Base-by-base conservation (phyloP, 2,113 vertebrate genomes). In the Dicrurus megarhynchus region DNA sequence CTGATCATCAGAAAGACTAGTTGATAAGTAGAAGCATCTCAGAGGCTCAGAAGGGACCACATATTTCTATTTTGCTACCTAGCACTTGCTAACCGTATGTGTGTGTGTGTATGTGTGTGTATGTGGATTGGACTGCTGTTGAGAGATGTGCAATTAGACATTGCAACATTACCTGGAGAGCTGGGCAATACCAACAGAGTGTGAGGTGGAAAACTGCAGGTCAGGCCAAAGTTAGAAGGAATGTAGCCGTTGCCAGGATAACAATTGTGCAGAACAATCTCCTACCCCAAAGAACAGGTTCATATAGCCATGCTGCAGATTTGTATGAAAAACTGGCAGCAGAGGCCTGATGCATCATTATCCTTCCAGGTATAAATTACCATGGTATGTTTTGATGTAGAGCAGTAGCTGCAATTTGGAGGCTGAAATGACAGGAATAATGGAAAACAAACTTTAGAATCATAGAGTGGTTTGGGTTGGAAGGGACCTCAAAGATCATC, bases 21-120 rank as follows among this genome's bases (percentile, higher is more conserved):
- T 1, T 65, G 42, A 30, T 39, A 68, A 73, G 42, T 0, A 83
- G 42, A 67, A 87, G 53, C 37, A 65, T 46, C 71, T 84, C 68
- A 80, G 52, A 63, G 71, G 70, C 35, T 91, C 59, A 63, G 47
- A 65, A 85, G 27, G 63, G 71, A 79, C 26, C 24, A 64, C 14
- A n/a, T 13, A 42, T 46, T 65, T 82, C 65, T 91, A 3, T 59
- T 80, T 79, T 89, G 77, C 22, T 41, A 60, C 57, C 33, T 68
- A 60, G 35, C 4, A 28, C 49, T 69, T 50, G 9, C 27, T 28
- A 57, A 57, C 10, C 2, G 0, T 44, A 1, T 44, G 4, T 1
- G 2, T 16, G 13, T 53, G 26, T 42, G 32, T 28, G 16, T 18
- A 1, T 11, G 21, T 17, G 49, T 49, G n/a, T 76, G 32, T 41